These are phyloP conservation scores for Pherbina coryleti DNA, from an alignment of 2,888 invertebrate genomes.

Conservation along the genomic window DNA sequence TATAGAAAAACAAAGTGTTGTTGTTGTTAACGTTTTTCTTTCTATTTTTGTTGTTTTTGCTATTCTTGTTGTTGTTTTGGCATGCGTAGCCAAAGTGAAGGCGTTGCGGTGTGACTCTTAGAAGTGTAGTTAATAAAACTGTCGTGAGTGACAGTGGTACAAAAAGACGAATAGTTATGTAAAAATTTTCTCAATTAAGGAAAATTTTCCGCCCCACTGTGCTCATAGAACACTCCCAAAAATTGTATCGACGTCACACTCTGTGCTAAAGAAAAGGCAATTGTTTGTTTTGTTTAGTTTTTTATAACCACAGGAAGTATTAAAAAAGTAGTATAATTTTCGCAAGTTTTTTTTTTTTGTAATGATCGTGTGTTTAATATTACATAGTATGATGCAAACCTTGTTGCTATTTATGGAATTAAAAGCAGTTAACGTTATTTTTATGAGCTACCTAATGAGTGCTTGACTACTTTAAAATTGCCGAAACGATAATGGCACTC, in stretches of 20 bases:
- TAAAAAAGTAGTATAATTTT: conserved; percentile 6
- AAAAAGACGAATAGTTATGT: not conserved
- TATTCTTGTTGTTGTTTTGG: conserved; percentile 18
- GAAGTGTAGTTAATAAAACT: not conserved
- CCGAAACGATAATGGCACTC: no score
- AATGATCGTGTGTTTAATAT: not conserved
- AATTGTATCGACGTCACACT: not conserved
- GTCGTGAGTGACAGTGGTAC: not conserved
- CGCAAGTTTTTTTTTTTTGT: not conserved
- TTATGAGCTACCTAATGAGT: no score
- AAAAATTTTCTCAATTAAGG: not conserved
- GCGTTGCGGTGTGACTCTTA: not conserved
- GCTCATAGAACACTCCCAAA: not conserved
- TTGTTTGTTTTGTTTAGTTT: not conserved
- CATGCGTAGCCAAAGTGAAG: conserved; percentile 1
- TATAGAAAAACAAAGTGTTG: conserved; percentile 12
- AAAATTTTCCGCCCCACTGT: not conserved
- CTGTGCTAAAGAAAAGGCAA: not conserved
- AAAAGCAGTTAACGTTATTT: no score
- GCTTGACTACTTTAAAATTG: no score
- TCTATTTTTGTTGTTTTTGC: conserved; percentile 1
- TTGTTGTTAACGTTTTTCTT: conserved; percentile 4
- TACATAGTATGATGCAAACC: no score
- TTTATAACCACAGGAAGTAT: conserved; percentile 4
- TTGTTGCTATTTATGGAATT: no score